These are phyloP conservation scores for Pachyrhynchus sulphureomaculatus DNA, from an alignment of 1,140 invertebrate genomes.

Conservation along the genomic window DNA sequence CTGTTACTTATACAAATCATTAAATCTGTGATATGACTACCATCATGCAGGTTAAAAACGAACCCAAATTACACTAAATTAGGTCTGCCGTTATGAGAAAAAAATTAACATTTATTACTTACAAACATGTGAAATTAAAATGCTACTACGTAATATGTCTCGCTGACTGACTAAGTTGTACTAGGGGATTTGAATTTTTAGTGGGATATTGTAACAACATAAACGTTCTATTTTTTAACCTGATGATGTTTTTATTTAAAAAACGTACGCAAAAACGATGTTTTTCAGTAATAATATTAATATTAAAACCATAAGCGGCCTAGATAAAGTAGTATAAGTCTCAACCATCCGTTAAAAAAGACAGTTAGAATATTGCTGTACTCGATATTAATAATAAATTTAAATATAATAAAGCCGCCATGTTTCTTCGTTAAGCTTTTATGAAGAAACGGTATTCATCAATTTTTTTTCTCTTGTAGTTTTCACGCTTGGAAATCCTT, in stretches of 20 bases:
- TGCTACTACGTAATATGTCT: too few relatives aligned
- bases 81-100: slow-evolving; percentile 1
- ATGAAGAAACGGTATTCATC: slow-evolving; percentile 10
- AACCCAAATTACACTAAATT: not conserved
- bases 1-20: not conserved
- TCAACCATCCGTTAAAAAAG: slow-evolving; percentile 1
- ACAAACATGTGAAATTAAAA: too few relatives aligned
- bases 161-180: not conserved
- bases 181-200: slow-evolving; percentile 8
- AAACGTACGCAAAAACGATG: slow-evolving; percentile 8
- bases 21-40: too few relatives aligned
- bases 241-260: slow-evolving; percentile 13
- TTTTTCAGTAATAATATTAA: not conserved
- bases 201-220: not conserved
- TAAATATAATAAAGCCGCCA: slow-evolving; percentile 13
- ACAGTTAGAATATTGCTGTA: slow-evolving; percentile 7
- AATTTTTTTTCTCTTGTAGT: slow-evolving; percentile 3
- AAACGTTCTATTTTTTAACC: slow-evolving; percentile 25
- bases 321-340: not conserved
- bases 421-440: slow-evolving; percentile 7
- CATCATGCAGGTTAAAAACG: slow-evolving; percentile 21
- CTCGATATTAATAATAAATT: slow-evolving; percentile 10
- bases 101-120: not conserved
- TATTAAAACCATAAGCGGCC: not conserved
- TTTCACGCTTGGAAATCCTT: slow-evolving; percentile 5